Base-by-base conservation (phyloP, 2,113 vertebrate genomes). In the Peromyscus californicus region DNA sequence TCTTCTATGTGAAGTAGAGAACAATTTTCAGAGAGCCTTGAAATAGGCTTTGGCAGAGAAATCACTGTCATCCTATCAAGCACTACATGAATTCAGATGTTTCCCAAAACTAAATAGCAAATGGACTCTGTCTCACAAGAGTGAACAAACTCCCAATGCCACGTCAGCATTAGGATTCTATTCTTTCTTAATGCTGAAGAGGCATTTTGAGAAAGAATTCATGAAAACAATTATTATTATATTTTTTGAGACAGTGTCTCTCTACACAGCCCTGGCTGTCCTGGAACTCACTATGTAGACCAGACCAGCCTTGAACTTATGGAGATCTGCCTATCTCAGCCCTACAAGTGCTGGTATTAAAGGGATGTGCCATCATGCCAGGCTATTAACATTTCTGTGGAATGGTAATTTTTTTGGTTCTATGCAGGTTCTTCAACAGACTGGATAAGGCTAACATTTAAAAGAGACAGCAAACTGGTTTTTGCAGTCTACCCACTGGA, bases 51-150 rank as follows among this genome's bases (percentile, higher is more conserved):
- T 31, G 80, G 31, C 65, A 67, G 45, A 95, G n/a, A 94, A 93
- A 69, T 61, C 90, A 51, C 17, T 57, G 90, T 89, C 86, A 94
- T 59, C 15, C 13, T 87, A 15, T 54, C 29, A 65, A 80, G 33
- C 0, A 31, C 33, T 57, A 36, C 33, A 36, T 45, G 48, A 95
- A 67, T 5, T 15, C 45, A 26, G 45, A 74, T 92, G 67, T 85
- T 96, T 92, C 59, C 72, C 76, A 80, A 89, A 42, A 89, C n/a
- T 39, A 92, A 85, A 72, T 1, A 65, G 26, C 42, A 96, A 84
- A 42, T 74, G 24, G 26, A 89, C 17, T 48, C 42, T 90, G 19
- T 63, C 19, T 72, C 31, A 17, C 84, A 39, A 83, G 12, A 74
- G 15, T 74, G 12, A 5, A 93, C 57, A 69, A 87, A 72, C 7